Evolutionary conservation across 2,797 vertebrate species (phyloP).

Genomic region (Odontamblyopus lacepedii): DNA sequence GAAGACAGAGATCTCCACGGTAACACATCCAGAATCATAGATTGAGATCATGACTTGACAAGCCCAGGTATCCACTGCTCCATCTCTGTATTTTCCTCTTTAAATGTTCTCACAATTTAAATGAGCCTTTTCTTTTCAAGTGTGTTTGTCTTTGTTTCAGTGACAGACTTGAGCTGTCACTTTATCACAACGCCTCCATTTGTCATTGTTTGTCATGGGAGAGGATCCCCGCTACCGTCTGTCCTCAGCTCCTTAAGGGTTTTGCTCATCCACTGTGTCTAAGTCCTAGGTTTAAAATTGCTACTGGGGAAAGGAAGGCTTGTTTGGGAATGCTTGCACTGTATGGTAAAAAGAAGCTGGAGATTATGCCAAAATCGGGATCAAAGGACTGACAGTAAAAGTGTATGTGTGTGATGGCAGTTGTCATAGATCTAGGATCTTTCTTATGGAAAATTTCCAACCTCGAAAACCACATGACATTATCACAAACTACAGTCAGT

Average conservation of each 20-base stretch:
- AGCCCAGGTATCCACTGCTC: neutral
- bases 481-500: conserved; percentile 19
- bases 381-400: conserved; percentile 21
- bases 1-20: neutral
- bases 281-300: conserved; percentile 28
- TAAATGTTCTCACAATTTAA: neutral
- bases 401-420: conserved; percentile 32
- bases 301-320: conserved; percentile 24
- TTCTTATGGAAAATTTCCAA: conserved; percentile 43
- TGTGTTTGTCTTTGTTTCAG: conserved; percentile 40
- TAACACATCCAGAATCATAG: neutral
- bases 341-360: conserved; percentile 20
- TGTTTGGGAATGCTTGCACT: conserved; percentile 27
- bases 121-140: conserved; percentile 16
- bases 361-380: conserved; percentile 30
- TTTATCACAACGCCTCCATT: conserved; percentile 30
- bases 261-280: conserved; percentile 45
- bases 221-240: conserved; percentile 29
- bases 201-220: conserved; percentile 44
- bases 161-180: conserved; percentile 41
- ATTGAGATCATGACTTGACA: too few relatives aligned
- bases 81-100: conserved; percentile 25
- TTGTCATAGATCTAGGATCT: conserved; percentile 31
- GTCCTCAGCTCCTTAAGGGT: conserved; percentile 18
- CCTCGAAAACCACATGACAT: conserved; percentile 27